Conservation (phyloP, 2,113 vertebrate species). For the Catagonus wagneri region DNA sequence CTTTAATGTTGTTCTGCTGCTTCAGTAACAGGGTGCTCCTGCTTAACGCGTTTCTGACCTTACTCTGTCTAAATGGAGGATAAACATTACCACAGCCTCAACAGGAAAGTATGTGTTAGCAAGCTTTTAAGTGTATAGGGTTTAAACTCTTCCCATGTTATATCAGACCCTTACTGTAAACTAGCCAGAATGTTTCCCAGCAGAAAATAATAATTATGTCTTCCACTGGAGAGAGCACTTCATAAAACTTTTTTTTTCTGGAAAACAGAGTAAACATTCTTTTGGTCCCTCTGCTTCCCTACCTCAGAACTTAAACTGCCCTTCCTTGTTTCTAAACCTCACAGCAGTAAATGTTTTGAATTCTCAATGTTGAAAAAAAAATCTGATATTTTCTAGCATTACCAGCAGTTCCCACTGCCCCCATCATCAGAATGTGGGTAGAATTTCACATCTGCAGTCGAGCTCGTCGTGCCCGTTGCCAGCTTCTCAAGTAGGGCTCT, state of each 20-base stretch:
- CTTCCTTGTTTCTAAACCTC: conserved; percentile 71
- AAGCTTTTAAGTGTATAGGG: conserved; percentile 74
- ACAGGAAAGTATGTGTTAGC: conserved; percentile 79
- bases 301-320: conserved; percentile 54
- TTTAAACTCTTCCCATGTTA: conserved; percentile 77
- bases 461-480: background rate
- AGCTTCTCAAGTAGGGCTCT: conserved; percentile 28
- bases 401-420: background rate
- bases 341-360: conserved; percentile 57
- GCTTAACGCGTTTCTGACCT: conserved; percentile 70
- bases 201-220: conserved; percentile 82
- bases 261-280: conserved; percentile 73
- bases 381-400: conserved; percentile 42
- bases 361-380: conserved; percentile 68
- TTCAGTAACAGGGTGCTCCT: background rate
- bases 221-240: conserved; percentile 78
- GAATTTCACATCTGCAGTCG: background rate
- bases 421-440: background rate
- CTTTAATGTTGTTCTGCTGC: background rate
- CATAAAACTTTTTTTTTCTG: conserved; percentile 75
- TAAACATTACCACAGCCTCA: conserved; percentile 78
- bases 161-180: conserved; percentile 80
- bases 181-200: conserved; percentile 80
- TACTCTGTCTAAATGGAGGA: conserved; percentile 62
- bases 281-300: conserved; percentile 71